Base-by-base conservation (phyloP, 2,888 invertebrate genomes). In the Hirudinaria manillensis region DNA sequence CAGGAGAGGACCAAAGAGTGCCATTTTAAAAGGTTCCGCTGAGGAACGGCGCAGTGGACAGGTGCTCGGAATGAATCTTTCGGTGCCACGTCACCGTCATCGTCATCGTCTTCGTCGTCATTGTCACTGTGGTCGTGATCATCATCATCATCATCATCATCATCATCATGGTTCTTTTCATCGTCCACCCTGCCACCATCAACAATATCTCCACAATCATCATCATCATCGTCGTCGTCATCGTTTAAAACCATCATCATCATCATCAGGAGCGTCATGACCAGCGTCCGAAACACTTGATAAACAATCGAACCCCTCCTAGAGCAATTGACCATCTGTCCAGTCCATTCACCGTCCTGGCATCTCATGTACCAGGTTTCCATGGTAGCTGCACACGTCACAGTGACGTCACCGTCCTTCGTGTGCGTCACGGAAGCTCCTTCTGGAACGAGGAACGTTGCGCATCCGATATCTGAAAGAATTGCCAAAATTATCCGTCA, bases 341-440 rank as follows among this genome's bases (percentile, higher is more conserved):
- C 74, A 13, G 38, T 32, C 74, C 74, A 74, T 19, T 74, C 74
- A 7, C 74, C 74, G 45, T 66, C 66, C 38, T 65, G 66, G 56
- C 74, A 74, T 27, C 67, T 32, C 34, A 74, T 27, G 65, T 66
- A 66, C 74, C 74, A 74, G 65, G 38, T 74, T 66, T 74, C 74
- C 65, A 65, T 61, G 27, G 66, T 65, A 38, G 45, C 74, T n/a
- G 38, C 32, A 56, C 74, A 74, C 66, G 74, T 66, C 55, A 74
- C 32, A 34, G 74, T 74, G 56, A 45, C 74, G 51, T 74, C 74
- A 45, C 56, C 68, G 68, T 68, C 68, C 34, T 68, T 68, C 32
- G 13, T 34, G 32, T 68, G 34, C 29, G 74, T 34, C 74, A 74
- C 38, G 21, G 74, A 55, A 19, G 74, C 66, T 29, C 74, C 74